These are phyloP conservation scores for Acanthopleura granulata DNA, from an alignment of 2,888 invertebrate genomes.

Conservation along the genomic window DNA sequence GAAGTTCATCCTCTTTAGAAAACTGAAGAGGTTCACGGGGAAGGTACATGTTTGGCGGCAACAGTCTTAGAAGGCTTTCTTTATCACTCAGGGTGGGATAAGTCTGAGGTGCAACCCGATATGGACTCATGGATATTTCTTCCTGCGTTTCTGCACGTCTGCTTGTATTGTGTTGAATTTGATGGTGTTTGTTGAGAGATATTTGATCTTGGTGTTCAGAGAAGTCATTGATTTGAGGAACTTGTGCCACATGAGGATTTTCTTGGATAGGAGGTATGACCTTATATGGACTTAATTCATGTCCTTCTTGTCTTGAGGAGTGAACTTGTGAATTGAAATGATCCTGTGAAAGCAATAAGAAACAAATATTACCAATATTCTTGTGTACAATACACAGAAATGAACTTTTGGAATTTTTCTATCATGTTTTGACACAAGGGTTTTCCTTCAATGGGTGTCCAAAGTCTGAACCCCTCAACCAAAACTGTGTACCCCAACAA, in stretches of 20 bases:
- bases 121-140: neutral
- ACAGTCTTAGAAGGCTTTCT: conserved; percentile 30
- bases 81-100: conserved; percentile 22
- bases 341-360: neutral
- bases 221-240: neutral
- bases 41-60: conserved; percentile 47
- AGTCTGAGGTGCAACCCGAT: conserved; percentile 16
- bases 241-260: neutral
- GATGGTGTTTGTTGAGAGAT: neutral
- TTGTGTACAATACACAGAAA: too few species aligned
- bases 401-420: too few species aligned
- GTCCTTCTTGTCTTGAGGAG: neutral
- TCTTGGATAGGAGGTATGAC: conserved; percentile 11
- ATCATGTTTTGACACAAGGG: too few species aligned
- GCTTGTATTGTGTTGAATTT: too few species aligned
- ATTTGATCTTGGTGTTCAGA: neutral
- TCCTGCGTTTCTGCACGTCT: neutral
- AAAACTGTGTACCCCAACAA: too few species aligned
- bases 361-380: too few species aligned
- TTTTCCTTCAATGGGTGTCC: too few species aligned
- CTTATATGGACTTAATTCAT: neutral
- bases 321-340: conserved; percentile 14
- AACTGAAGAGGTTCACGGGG: conserved; percentile 48
- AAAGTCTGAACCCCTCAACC: too few species aligned
- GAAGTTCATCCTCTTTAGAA: conserved; percentile 43